Evolutionary conservation across 2,113 vertebrate species (phyloP), one percentile per base, ranked within the genome.

Genomic region (Xiphias gladius): DNA sequence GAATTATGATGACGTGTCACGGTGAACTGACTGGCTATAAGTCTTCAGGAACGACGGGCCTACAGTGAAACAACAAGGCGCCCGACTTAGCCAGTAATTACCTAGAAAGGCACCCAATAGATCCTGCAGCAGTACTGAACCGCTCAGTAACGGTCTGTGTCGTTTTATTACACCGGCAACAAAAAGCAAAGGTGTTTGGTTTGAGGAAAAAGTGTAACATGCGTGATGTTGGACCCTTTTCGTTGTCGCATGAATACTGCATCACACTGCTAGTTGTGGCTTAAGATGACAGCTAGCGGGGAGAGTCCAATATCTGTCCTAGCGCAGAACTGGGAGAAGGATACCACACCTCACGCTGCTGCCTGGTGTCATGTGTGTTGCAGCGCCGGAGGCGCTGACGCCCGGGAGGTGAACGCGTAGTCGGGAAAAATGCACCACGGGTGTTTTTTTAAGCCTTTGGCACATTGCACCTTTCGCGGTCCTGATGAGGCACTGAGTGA

Each of bases 11-110:
- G 88, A 52, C 73, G 14, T 19, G 50, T 67, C 74, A 50, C 1
- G 48, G 59, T 57, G 81, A 65, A 68, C 43, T 57, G 78, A 80
- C 69, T 2, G 16, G 69, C 79, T 35, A 12, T 76, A 76, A 5
- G 77, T 81, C 83, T 86, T 32, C n/a, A 17, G 7, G 28, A 54
- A 43, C 9, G 73, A 54, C 67, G 8, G 50, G 19, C 57, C 77
- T 32, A 4, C 82, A 55, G 55, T 82, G 55, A 82, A 89, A 82
- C 80, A 88, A 73, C 85, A 70, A 54, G 26, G 55, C 68, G 22
- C 70, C 78, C 35, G 78, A 82, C 20, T 50, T 22, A 11, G 55
- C 30, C 76, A 39, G 62, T 26, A 83, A 83, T 88, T 79, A 86
- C 71, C 19, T 28, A 3, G 50, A 63, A n/a, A 22, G 64, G 50